Evolutionary conservation across 53 echinoderm and acorn worm species (phyloP), one percentile per base, ranked within the genome.

Genomic region (Actinopyga echinites): DNA sequence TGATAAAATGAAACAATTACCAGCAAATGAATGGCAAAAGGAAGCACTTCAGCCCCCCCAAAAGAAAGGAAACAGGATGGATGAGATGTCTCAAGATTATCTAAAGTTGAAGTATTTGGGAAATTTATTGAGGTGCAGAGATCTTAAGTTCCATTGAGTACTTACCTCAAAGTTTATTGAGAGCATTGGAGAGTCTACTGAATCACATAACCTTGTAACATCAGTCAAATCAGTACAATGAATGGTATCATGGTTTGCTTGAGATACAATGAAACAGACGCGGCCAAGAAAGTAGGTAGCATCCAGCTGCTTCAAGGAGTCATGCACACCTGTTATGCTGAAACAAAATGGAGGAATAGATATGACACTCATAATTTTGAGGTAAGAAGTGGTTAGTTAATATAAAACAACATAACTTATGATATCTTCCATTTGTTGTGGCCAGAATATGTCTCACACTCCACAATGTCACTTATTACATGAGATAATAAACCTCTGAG

Each of bases 141-240:
- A 49, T 2, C 3, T 2, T 17, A 15, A 49, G 49, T 17, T 69
- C 35, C 20, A 37, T 54, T 75, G 44, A 79, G 62, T 21, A 21
- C 77, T 17, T 31, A 89, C 75, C 45, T 75, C 40, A 19, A 68
- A 53, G 56, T 89, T 52, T 57, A 82, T 21, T 8, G 55, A 93
- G 20, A 95, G 85, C 93, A 95, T 89, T 12, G 93, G 95, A 2
- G 93, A 93, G 64, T 95, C 85, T 24, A 89, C 89, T 4, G 95
- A 84, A 83, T 95, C 95, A 71, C 95, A 93, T 33, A 95, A 83
- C 35, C 88, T 89, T 1, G 85, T 84, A 36, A 95, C 79, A 45
- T 90, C 85, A 22, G 66, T 86, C 66, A 95, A 43, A 54, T 93
- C 87, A 6, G 93, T 89, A 43, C 80, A 80, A 33, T 95, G 93